These are phyloP conservation scores for Megaptera novaeangliae DNA, from an alignment of 2,113 vertebrate genomes.

Conservation along the genomic window DNA sequence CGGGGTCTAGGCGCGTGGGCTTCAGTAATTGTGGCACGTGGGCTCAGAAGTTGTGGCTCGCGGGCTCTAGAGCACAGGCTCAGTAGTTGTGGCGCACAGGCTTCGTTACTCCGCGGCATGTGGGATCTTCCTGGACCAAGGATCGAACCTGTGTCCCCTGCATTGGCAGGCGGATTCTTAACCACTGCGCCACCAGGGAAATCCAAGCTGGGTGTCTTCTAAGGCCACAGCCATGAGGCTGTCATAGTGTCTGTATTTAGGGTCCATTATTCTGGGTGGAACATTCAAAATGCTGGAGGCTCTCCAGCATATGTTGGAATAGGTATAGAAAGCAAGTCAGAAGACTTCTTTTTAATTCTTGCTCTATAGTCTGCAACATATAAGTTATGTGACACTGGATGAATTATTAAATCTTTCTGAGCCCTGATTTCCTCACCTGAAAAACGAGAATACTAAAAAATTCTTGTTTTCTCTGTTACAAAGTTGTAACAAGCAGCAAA, in stretches of 20 bases:
- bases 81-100: too few relatives aligned
- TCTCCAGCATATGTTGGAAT: background rate
- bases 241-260: background rate
- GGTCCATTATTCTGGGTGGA: background rate
- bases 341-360: slow-evolving; percentile 19
- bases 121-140: too few relatives aligned
- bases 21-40: too few relatives aligned
- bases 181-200: too few relatives aligned
- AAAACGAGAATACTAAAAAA: slow-evolving; percentile 43
- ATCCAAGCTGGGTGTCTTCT: background rate
- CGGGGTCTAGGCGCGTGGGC: too few relatives aligned
- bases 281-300: background rate
- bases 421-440: background rate
- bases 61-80: too few relatives aligned
- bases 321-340: background rate
- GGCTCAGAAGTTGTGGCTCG: too few relatives aligned
- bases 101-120: too few relatives aligned
- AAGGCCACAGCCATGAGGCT: background rate
- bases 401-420: slow-evolving; percentile 39
- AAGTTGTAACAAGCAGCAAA: slow-evolving; percentile 41
- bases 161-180: too few relatives aligned
- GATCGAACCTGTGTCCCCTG: too few relatives aligned
- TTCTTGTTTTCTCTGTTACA: slow-evolving; percentile 16
- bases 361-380: background rate
- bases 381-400: background rate